Percentiles rank a stretch among this genome's conserved stretches.
phyloP scores from a whole-genome alignment of 2,797 vertebrate species.

The Miichthys miiuy region DNA sequence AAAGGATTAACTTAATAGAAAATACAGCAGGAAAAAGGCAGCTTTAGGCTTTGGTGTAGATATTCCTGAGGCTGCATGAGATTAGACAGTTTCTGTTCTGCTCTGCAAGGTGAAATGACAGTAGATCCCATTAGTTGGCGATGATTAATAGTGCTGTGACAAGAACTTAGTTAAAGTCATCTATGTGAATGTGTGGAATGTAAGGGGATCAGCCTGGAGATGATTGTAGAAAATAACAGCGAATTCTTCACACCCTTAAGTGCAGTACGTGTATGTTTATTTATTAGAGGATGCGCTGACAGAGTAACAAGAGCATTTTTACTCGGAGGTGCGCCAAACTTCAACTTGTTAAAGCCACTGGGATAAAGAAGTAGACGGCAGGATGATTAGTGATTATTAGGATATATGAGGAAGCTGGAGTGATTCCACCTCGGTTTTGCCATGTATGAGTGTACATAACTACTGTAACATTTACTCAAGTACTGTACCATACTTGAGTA shows the following conservation, averaged over 20 bases:
- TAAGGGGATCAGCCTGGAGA: slow-evolving; percentile 58
- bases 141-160: slow-evolving; percentile 69
- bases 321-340: neutral
- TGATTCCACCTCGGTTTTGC: neutral
- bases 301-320: slow-evolving; percentile 6
- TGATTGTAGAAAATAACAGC: slow-evolving; percentile 39
- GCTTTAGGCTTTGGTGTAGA: slow-evolving; percentile 64
- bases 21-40: slow-evolving; percentile 60
- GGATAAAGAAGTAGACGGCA: slow-evolving; percentile 2
- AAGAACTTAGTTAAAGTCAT: slow-evolving; percentile 67
- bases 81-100: slow-evolving; percentile 75
- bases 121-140: slow-evolving; percentile 71
- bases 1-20: slow-evolving; percentile 75
- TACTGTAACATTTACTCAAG: no score
- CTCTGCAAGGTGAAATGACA: slow-evolving; percentile 72
- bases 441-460: neutral
- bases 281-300: slow-evolving; percentile 27
- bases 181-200: slow-evolving; percentile 39
- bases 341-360: slow-evolving; percentile 11
- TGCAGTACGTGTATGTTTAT: slow-evolving; percentile 33
- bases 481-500: no score
- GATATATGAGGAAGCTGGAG: neutral
- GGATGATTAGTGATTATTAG: slow-evolving; percentile 2
- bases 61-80: slow-evolving; percentile 63
- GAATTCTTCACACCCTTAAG: slow-evolving; percentile 25